A percentile compares a stretch with the other conserved stretches of the same genome.
These are phyloP conservation scores for Apeltes quadracus DNA, from an alignment of 2,113 vertebrate species.

Conservation along the genomic window DNA sequence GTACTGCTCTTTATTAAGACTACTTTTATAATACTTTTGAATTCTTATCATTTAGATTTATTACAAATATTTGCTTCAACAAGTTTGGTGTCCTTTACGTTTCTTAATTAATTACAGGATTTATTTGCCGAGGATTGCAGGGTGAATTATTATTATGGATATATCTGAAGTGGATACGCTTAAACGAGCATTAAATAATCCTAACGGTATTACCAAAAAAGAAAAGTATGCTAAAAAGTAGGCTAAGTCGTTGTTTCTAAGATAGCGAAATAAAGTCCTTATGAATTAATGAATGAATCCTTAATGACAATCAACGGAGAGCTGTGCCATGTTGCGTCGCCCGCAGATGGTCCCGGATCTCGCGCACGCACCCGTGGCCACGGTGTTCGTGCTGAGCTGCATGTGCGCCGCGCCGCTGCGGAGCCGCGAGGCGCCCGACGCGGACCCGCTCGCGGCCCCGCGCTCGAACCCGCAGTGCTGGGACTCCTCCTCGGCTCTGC, in stretches of 20 bases:
- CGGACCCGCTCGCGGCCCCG: slow-evolving; percentile 84
- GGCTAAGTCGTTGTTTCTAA: background rate
- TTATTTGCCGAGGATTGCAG: background rate
- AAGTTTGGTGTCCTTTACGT: background rate
- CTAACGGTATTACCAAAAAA: background rate
- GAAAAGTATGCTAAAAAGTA: background rate
- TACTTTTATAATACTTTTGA: background rate
- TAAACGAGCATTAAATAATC: background rate
- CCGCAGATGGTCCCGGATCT: slow-evolving; percentile 73
- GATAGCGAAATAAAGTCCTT: no score
- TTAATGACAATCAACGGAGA: no score
- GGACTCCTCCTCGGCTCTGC: slow-evolving; percentile 88
- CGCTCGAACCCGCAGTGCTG: slow-evolving; percentile 89
- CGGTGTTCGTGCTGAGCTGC: slow-evolving; percentile 81
- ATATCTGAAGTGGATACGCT: no score
- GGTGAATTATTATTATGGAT: background rate
- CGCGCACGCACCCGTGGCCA: slow-evolving; percentile 72
- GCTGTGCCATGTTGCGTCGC: slow-evolving; percentile 8
- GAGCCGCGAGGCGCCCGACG: slow-evolving; percentile 79
- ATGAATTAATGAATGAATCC: background rate
- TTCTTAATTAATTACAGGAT: background rate
- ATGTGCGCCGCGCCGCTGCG: slow-evolving; percentile 71
- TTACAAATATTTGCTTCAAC: background rate
- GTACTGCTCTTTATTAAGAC: background rate
- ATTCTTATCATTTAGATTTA: background rate